phyloP scores from a whole-genome alignment of 2,113 vertebrate species.

The Rhea americana region DNA sequence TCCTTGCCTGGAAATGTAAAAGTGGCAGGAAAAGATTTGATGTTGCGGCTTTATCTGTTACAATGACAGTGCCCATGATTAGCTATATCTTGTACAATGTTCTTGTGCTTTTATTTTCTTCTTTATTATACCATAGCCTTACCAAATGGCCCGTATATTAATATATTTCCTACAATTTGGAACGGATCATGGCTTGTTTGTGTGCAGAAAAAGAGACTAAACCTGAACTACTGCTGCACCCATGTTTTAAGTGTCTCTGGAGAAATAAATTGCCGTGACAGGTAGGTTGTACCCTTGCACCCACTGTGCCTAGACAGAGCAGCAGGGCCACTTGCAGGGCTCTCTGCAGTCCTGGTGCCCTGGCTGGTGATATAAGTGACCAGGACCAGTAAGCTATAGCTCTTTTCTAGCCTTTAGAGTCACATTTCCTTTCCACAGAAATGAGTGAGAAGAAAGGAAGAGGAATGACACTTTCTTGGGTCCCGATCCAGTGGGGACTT shows the following conservation, averaged over 20 bases:
- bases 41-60: neutral
- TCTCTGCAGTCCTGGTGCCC: neutral
- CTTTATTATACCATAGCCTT: neutral
- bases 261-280: neutral
- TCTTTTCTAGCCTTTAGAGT: neutral
- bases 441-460: neutral
- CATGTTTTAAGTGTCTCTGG: neutral
- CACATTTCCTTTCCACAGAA: neutral
- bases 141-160: neutral
- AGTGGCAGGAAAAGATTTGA: neutral
- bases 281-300: rapidly evolving
- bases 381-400: rapidly evolving
- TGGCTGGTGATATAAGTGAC: neutral
- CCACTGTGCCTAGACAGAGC: neutral
- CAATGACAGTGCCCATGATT: neutral
- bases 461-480: neutral
- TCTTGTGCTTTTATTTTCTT: neutral
- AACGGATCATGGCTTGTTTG: neutral
- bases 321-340: rapidly evolving
- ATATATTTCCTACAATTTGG: neutral
- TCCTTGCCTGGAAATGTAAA: neutral
- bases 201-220: neutral
- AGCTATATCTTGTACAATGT: neutral
- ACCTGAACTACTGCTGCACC: neutral
- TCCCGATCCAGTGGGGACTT: neutral